These are phyloP conservation scores for Myotis findleyi DNA, from an alignment of 2,797 vertebrate genomes.

Conservation along the genomic window DNA sequence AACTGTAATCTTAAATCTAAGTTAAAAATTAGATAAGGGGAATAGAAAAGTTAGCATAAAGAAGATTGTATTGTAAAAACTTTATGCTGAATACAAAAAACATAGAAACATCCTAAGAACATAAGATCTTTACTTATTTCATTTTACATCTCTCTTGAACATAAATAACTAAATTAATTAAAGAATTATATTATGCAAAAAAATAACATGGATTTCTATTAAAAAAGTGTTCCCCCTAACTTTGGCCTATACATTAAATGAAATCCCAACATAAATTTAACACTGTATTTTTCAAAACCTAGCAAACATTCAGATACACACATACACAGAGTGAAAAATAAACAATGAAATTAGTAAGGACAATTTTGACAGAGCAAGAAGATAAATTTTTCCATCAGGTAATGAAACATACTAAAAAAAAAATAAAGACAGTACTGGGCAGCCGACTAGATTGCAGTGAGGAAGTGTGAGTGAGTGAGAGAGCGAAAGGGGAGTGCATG, in stretches of 20 bases:
- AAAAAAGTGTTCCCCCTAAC: not conserved
- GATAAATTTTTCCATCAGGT: not conserved
- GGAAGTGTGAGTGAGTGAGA: too few relatives aligned
- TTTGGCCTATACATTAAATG: not conserved
- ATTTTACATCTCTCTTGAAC: not conserved
- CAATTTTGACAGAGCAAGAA: not conserved
- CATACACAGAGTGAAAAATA: not conserved
- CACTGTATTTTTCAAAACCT: not conserved
- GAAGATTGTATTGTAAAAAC: not conserved
- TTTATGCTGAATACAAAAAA: not conserved
- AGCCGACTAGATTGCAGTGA: rapidly evolving
- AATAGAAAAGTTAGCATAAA: not conserved
- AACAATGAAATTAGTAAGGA: not conserved
- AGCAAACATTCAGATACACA: not conserved
- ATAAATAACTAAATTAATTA: not conserved
- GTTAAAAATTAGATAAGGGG: not conserved
- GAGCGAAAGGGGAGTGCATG: too few relatives aligned
- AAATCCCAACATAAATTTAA: not conserved
- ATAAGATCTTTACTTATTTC: not conserved
- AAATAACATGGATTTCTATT: not conserved
- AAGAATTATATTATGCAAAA: not conserved
- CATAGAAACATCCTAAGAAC: not conserved
- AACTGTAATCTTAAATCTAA: not conserved
- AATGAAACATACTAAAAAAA: not conserved
- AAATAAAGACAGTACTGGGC: not conserved